phyloP scores from a whole-genome alignment of 2,888 invertebrate genomes.

The Antheraea yamamai region DNA sequence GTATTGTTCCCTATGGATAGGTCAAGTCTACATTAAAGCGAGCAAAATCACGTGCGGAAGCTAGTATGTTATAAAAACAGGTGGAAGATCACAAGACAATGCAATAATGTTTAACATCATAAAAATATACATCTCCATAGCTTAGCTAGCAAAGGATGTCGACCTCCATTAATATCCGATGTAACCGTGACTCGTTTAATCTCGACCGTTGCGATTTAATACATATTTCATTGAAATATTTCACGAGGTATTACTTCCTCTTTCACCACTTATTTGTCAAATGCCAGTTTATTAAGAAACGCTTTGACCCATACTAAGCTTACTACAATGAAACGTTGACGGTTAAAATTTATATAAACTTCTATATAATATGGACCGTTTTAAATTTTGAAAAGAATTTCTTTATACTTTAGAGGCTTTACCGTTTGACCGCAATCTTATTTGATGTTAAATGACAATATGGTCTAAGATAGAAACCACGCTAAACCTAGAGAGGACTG shows the following conservation, averaged over 20 bases:
- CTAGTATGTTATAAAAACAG: too few relatives aligned
- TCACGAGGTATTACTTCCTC: conserved; percentile 63
- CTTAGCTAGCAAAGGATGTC: conserved; percentile 37
- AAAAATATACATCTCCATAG: conserved; percentile 17
- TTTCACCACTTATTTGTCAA: conserved; percentile 62
- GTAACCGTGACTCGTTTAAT: conserved; percentile 62
- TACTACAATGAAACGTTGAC: not conserved
- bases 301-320: not conserved
- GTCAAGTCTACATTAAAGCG: too few relatives aligned
- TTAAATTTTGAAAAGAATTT: too few relatives aligned
- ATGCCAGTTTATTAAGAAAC: conserved; percentile 63
- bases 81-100: too few relatives aligned
- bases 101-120: not conserved
- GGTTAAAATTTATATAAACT: not conserved
- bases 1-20: too few relatives aligned
- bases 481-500: too few relatives aligned
- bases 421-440: too few relatives aligned
- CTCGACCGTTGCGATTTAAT: conserved; percentile 71
- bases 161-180: conserved; percentile 62
- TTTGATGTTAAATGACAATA: too few relatives aligned
- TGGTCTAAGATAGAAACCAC: too few relatives aligned
- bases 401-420: too few relatives aligned
- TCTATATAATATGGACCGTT: not conserved
- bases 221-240: conserved; percentile 80
- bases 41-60: too few relatives aligned